These are phyloP conservation scores for Clarias platycephalus DNA, from an alignment of 2,797 vertebrate genomes.

Conservation along the genomic window DNA sequence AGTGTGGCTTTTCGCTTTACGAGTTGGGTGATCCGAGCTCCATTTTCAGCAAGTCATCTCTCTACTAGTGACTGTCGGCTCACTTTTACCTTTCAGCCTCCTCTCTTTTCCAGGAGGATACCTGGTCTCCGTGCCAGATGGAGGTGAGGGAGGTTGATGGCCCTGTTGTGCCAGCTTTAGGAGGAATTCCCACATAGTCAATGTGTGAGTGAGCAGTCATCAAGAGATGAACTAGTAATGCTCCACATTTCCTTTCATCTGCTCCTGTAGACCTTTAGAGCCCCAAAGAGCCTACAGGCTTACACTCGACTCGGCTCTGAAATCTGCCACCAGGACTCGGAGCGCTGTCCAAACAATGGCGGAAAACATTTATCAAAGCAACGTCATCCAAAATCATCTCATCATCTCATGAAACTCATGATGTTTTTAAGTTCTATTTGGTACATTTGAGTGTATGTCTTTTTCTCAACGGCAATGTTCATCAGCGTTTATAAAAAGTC, in stretches of 20 bases:
- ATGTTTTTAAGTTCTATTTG: neutral
- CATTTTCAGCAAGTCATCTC: constrained; percentile 12
- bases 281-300: constrained; percentile 9
- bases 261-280: constrained; percentile 29
- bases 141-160: constrained; percentile 44
- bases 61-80: constrained; percentile 5
- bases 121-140: constrained; percentile 27
- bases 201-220: constrained; percentile 25
- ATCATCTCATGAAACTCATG: neutral
- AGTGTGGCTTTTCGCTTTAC: constrained; percentile 2
- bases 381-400: neutral
- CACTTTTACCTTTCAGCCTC: constrained; percentile 29
- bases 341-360: neutral
- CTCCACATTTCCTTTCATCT: constrained; percentile 29
- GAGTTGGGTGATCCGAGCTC: constrained; percentile 2
- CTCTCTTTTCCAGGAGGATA: constrained; percentile 6
- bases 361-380: neutral
- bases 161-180: constrained; percentile 4
- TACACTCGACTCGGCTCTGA: neutral
- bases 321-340: neutral
- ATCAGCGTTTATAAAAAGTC: neutral
- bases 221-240: constrained; percentile 29
- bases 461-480: neutral
- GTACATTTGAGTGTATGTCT: neutral
- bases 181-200: constrained; percentile 16